Evolutionary conservation across 2,888 invertebrate genomes (phyloP).

Genomic region (Drosophila mulleri): DNA sequence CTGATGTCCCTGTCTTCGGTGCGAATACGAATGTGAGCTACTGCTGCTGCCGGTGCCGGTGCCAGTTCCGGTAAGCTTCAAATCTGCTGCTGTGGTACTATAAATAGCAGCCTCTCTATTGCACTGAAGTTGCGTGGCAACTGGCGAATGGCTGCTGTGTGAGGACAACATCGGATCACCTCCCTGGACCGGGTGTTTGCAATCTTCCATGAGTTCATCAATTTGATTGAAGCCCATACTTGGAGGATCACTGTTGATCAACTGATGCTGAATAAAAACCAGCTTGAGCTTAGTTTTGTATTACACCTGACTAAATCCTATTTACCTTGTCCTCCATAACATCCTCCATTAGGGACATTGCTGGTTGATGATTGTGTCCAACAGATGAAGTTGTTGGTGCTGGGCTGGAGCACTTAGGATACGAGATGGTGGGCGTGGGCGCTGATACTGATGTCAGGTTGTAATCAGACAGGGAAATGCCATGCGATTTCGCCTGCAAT

Average conservation of each 20-base stretch:
- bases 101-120: slow-evolving; percentile 22
- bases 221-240: slow-evolving; percentile 87
- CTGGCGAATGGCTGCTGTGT: slow-evolving; percentile 63
- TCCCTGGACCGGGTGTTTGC: slow-evolving; percentile 87
- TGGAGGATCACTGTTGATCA: slow-evolving; percentile 86
- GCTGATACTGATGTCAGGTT: slow-evolving; percentile 85
- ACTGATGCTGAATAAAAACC: slow-evolving; percentile 85
- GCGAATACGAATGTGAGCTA: slow-evolving; percentile 11
- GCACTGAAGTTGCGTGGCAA: slow-evolving; percentile 38
- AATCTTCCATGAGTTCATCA: slow-evolving; percentile 89
- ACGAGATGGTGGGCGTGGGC: slow-evolving; percentile 83
- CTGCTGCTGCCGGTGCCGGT: not conserved
- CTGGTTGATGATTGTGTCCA: slow-evolving; percentile 70
- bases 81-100: slow-evolving; percentile 20
- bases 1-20: slow-evolving; percentile 31
- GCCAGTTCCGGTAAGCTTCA: not conserved
- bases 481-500: slow-evolving; percentile 91
- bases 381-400: slow-evolving; percentile 55
- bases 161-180: slow-evolving; percentile 88
- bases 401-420: slow-evolving; percentile 84
- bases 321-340: slow-evolving; percentile 84
- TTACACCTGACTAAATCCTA: not conserved
- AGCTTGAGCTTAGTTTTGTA: not conserved
- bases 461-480: slow-evolving; percentile 88
- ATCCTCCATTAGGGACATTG: slow-evolving; percentile 82